Evolutionary conservation across 2,888 invertebrate species (phyloP).

Genomic region (Dynastes maya): DNA sequence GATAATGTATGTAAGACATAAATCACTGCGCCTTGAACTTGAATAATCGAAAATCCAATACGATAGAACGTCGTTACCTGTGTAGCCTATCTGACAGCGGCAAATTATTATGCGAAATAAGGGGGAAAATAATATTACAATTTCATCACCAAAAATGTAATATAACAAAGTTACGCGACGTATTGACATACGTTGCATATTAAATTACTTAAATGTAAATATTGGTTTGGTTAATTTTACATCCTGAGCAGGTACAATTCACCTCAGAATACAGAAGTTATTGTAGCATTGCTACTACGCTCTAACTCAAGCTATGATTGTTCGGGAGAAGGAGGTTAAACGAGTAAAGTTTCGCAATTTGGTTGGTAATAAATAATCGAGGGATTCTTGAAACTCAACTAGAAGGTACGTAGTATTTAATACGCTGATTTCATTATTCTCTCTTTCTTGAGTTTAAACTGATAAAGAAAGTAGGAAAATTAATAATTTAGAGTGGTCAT

Average conservation of each 20-base stretch:
- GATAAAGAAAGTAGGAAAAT: no score
- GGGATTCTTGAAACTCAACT: slow-evolving; percentile 9
- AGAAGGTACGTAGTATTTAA: neutral
- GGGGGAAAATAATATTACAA: neutral
- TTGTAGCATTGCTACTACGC: no score
- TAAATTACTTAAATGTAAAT: no score
- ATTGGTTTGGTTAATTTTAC: no score
- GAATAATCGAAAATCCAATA: slow-evolving; percentile 20
- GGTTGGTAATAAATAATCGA: slow-evolving; percentile 29
- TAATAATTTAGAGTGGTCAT: no score
- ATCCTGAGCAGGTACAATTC: no score
- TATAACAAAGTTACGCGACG: no score
- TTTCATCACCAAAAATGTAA: neutral
- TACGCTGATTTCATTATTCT: neutral
- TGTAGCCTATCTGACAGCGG: neutral
- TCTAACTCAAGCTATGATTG: neutral
- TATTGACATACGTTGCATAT: no score
- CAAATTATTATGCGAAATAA: neutral
- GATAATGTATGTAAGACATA: slow-evolving; percentile 20
- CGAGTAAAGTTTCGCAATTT: slow-evolving; percentile 32
- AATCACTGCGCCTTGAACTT: slow-evolving; percentile 29
- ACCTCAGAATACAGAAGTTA: no score
- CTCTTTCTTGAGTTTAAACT: no score
- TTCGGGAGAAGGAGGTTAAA: slow-evolving; percentile 13
- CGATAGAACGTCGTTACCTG: neutral